Evolutionary conservation across 2,888 invertebrate species (phyloP).

Genomic region (Geophilus truncorum): DNA sequence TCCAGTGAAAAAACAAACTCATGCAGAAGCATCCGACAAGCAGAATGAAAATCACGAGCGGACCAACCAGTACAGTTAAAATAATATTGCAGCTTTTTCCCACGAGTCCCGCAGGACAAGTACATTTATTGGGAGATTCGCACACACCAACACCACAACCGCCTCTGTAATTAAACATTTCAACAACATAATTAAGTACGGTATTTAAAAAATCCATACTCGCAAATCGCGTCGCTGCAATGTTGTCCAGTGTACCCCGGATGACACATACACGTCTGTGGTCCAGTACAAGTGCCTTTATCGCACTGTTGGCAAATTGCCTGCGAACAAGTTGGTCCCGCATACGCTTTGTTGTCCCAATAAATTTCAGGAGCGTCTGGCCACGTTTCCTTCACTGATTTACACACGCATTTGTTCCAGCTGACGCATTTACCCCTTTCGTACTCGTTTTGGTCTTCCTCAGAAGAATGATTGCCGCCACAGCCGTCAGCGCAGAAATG

Average conservation of each 20-base stretch:
- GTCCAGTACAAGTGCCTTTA: not conserved
- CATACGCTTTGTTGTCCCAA: not conserved
- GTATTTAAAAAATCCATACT: not conserved
- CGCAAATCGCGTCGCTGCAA: not conserved
- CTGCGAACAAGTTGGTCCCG: not conserved
- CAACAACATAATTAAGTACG: not conserved
- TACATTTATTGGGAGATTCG: not conserved
- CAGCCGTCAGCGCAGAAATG: not conserved
- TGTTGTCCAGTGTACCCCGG: not conserved
- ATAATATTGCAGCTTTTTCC: constrained; percentile 9
- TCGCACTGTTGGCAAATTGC: not conserved
- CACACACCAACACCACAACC: constrained; percentile 20
- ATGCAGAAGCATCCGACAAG: not conserved
- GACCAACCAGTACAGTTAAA: not conserved
- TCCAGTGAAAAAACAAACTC: not conserved
- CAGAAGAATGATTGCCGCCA: not conserved
- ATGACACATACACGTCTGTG: not conserved
- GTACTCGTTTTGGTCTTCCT: not conserved
- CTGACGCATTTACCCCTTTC: not conserved
- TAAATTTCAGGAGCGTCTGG: not conserved
- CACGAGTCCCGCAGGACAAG: constrained; percentile 3
- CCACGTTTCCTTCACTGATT: not conserved
- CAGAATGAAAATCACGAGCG: not conserved
- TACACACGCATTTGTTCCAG: not conserved
- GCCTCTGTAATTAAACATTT: not conserved